Evolutionary conservation across 64 coral and sea anemone species (phyloP), one percentile per base, ranked within the genome.

Genomic region (Dendronephthya gigantea): DNA sequence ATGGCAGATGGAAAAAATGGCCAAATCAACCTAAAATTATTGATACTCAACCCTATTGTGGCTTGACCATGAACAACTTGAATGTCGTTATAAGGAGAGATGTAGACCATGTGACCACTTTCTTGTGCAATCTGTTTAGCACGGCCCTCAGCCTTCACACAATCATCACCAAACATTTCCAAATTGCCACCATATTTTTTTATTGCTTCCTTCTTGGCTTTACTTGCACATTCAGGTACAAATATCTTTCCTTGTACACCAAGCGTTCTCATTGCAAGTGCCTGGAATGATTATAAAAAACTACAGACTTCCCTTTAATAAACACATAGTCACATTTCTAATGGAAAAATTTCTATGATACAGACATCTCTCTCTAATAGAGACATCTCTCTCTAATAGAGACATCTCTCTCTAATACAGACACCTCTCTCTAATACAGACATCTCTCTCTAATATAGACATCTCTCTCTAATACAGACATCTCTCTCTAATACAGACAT

Each of bases 21-120:
- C n/a, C n/a, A n/a, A n/a, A n/a, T n/a, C n/a, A n/a, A n/a, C n/a
- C n/a, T 35, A 27, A 30, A 74, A 74, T 74, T 74, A 0, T 12
- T 74, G 14, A 12, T 17, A 25, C 30, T 28, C 13, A 1, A 93
- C 94, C 94, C 94, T 7, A 96, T 88, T 11, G 94, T 90, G 4
- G 91, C 94, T 38, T 96, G 91, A 29, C 91, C 94, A 79, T 83
- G 86, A 11, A 88, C 82, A 82, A 96, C 84, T 81, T 89, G 91
- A 83, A 50, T 58, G 75, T 96, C 91, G 87, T 92, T 93, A 40
- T 88, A 96, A 40, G 94, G 94, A 10, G 94, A 96, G 40, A 96
- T 79, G 75, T 90, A 96, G 0, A 84, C 86, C 10, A 90, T 86
- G 12, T 72, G 39, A 40, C 76, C 83, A 70, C 90, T 89, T 89